phyloP scores from a whole-genome alignment of 37 sponge, comb jelly and placozoan species.

The Aplysina aerophoba region DNA sequence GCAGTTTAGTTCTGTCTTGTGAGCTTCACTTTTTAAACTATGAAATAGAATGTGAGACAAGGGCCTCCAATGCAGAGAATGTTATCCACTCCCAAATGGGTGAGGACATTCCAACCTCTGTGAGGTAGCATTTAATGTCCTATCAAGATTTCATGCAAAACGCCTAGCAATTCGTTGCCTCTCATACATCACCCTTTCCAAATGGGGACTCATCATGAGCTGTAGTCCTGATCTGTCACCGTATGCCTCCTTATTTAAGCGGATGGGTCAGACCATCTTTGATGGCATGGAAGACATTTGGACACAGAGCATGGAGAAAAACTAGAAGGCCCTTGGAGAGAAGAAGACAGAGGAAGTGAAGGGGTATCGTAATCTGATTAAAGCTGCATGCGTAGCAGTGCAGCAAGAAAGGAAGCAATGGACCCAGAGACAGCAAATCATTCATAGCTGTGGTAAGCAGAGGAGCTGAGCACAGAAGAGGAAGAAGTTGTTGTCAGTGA shows the following conservation, averaged over 20 bases:
- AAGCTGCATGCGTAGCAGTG: neutral
- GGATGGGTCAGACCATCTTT: constrained; percentile 2
- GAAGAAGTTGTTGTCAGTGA: neutral
- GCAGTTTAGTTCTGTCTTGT: constrained; percentile 15
- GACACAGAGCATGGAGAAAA: neutral
- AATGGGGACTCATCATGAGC: constrained; percentile 15
- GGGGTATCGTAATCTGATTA: neutral
- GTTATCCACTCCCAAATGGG: constrained; percentile 28
- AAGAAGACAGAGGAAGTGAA: constrained; percentile 12
- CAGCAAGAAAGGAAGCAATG: constrained; percentile 26
- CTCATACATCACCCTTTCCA: neutral
- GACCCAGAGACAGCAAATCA: neutral
- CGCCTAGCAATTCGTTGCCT: neutral
- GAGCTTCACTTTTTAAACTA: constrained; percentile 19
- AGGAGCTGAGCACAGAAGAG: neutral
- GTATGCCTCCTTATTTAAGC: neutral
- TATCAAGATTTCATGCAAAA: constrained; percentile 22
- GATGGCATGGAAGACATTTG: constrained; percentile 27
- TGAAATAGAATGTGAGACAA: constrained; percentile 29
- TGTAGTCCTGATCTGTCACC: neutral
- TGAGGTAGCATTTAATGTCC: constrained; percentile 29
- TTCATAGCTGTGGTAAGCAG: neutral
- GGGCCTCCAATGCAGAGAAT: constrained; percentile 17
- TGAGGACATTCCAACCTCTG: constrained; percentile 27
- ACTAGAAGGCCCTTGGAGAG: neutral